phyloP scores from a whole-genome alignment of 1,140 invertebrate species.

The Monomorium pharaonis region DNA sequence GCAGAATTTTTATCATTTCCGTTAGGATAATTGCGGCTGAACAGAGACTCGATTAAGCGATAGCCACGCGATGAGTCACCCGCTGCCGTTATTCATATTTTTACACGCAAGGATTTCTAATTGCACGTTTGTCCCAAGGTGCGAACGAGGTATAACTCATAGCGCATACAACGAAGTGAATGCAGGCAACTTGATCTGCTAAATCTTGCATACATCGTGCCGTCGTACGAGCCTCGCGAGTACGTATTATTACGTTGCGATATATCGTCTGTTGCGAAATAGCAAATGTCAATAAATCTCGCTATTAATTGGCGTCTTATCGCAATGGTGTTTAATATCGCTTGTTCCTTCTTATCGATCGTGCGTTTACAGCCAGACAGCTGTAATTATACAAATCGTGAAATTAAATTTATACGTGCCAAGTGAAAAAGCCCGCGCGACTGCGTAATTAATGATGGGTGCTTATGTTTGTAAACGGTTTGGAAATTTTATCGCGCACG shows the following conservation, averaged over 20 bases:
- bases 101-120: neutral
- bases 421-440: neutral
- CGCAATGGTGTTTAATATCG: neutral
- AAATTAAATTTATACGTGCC: neutral
- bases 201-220: slow-evolving; percentile 53
- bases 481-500: neutral
- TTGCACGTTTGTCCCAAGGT: slow-evolving; percentile 18
- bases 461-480: neutral
- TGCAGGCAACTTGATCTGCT: slow-evolving; percentile 35
- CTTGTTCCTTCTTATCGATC: neutral
- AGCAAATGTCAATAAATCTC: neutral
- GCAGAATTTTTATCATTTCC: neutral
- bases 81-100: slow-evolving; percentile 34
- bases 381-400: neutral
- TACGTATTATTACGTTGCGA: neutral
- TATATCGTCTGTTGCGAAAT: neutral
- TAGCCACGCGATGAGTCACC: slow-evolving; percentile 19
- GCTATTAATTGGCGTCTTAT: slow-evolving; percentile 6
- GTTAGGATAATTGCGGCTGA: slow-evolving; percentile 37
- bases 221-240: slow-evolving; percentile 27
- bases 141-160: slow-evolving; percentile 3
- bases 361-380: neutral
- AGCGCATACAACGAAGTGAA: slow-evolving; percentile 51
- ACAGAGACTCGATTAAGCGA: slow-evolving; percentile 36
- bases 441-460: neutral